These are phyloP conservation scores for Habropoda laboriosa DNA, from an alignment of 1,140 invertebrate species.

Conservation along the genomic window DNA sequence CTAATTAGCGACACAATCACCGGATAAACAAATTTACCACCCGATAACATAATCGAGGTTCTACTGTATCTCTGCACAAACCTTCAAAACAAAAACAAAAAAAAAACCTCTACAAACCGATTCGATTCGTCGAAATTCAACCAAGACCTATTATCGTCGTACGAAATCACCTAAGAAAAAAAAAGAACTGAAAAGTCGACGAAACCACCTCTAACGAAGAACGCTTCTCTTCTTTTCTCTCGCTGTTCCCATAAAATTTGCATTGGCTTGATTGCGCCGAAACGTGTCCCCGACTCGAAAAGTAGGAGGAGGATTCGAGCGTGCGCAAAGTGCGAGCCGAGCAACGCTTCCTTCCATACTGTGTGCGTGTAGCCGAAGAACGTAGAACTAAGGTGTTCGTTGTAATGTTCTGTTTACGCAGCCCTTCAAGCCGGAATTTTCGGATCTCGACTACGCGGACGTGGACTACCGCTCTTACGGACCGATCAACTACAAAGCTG, in stretches of 20 bases:
- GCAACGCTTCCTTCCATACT: neutral
- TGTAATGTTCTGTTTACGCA: slow-evolving; percentile 71
- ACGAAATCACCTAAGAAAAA: too few species aligned
- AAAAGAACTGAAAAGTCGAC: neutral
- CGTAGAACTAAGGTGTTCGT: slow-evolving; percentile 40
- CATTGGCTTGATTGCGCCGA: neutral
- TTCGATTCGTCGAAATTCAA: neutral
- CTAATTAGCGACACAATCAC: too few species aligned
- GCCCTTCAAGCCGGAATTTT: slow-evolving; percentile 87
- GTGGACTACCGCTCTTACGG: slow-evolving; percentile 93
- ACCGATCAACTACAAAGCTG: slow-evolving; percentile 94
- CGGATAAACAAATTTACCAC: too few species aligned
- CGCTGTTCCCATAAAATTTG: neutral
- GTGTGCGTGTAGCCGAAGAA: neutral
- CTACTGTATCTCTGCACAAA: neutral
- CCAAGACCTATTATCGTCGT: too few species aligned
- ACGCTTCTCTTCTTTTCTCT: neutral
- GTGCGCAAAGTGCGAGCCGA: neutral
- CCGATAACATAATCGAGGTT: neutral
- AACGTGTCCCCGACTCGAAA: neutral
- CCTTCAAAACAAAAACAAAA: neutral
- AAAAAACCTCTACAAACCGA: neutral
- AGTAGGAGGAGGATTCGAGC: neutral
- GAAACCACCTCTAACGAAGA: neutral
- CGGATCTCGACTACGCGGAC: slow-evolving; percentile 94